Percentiles rank a stretch among this genome's conserved stretches.
Conservation (phyloP, 2,113 vertebrate species). For the Cavia porcellus region DNA sequence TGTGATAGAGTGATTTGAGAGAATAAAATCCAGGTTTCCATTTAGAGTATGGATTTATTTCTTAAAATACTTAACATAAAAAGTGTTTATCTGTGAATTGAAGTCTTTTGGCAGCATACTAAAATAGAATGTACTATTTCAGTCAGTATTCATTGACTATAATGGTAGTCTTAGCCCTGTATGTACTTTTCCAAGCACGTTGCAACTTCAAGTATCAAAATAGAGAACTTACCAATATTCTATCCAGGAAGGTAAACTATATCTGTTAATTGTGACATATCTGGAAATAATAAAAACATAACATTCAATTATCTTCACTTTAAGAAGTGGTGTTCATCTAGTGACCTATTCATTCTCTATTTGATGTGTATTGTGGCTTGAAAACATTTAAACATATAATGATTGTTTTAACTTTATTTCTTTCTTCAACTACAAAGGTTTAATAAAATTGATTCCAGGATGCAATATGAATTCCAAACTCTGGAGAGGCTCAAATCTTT, state of each 20-base stretch:
- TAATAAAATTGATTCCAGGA: neutral
- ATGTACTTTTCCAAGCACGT: neutral
- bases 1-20: neutral
- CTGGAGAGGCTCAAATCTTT: neutral
- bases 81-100: neutral
- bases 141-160: neutral
- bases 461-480: neutral
- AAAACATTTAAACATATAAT: conserved; percentile 15
- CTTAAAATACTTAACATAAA: neutral
- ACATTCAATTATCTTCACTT: neutral
- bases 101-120: neutral
- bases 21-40: neutral
- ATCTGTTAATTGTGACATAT: neutral
- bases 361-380: neutral
- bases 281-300: neutral
- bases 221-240: neutral
- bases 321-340: neutral
- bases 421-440: neutral
- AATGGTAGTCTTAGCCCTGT: neutral
- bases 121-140: neutral
- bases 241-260: neutral
- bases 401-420: neutral
- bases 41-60: neutral
- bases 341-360: neutral
- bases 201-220: conserved; percentile 26